Conservation (phyloP, 2,888 invertebrate genomes). For the Noctuana brunneofusca region DNA sequence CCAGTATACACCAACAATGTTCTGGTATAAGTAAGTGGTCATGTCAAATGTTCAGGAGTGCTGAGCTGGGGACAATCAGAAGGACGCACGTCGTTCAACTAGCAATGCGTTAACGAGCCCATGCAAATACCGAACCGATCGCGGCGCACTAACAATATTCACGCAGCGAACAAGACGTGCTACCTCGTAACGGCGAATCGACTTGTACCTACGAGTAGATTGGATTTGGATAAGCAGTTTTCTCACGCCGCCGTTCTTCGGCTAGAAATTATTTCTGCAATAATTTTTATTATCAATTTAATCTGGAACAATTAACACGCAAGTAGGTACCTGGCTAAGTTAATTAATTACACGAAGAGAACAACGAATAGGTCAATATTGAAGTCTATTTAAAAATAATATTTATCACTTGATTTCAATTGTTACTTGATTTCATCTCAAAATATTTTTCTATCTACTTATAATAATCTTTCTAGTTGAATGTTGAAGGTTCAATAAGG, state of each 20-base stretch:
- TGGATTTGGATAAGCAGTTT: conserved; percentile 23
- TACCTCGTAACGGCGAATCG: conserved; percentile 50
- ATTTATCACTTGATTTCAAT: no score
- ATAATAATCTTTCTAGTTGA: no score
- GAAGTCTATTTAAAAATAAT: background rate
- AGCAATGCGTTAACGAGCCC: conserved; percentile 79
- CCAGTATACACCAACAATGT: conserved; percentile 36
- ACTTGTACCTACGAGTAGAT: conserved; percentile 37
- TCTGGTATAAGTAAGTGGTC: conserved; percentile 43
- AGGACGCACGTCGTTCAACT: conserved; percentile 70
- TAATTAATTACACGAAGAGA: conserved; percentile 19
- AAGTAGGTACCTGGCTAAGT: conserved; percentile 8
- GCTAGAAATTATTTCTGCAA: conserved; percentile 27
- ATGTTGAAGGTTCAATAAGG: no score
- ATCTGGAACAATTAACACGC: conserved; percentile 23
- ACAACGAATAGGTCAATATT: background rate
- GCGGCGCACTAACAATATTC: conserved; percentile 66
- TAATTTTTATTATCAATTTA: conserved; percentile 29
- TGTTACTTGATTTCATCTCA: no score
- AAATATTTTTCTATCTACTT: no score
- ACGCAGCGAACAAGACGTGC: conserved; percentile 45
- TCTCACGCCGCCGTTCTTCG: conserved; percentile 16
- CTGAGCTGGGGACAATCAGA: conserved; percentile 62
- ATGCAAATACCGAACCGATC: conserved; percentile 68
- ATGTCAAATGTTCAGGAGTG: conserved; percentile 37